Evolutionary conservation across 2,113 vertebrate species (phyloP), one percentile per base, ranked within the genome.

Genomic region (Acanthisitta chloris): DNA sequence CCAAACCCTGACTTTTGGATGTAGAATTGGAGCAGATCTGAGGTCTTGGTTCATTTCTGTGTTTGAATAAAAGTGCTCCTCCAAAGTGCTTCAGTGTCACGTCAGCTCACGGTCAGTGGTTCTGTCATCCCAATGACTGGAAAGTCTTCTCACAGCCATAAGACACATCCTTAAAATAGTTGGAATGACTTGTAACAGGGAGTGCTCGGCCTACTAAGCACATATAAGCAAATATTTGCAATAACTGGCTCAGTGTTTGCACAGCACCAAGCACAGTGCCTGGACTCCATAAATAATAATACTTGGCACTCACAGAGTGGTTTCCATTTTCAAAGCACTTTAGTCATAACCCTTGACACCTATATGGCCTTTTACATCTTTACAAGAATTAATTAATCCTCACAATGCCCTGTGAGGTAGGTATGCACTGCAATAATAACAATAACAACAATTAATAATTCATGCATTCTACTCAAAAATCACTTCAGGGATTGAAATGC

Each of bases 331-430:
- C 94, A 96, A 95, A 96, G 90, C 95, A 95, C 92, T 97, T 94
- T 86, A 97, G 81, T 95, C 92, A 79, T 92, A 96, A 97, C 94
- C 94, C 86, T 84, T 96, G 94, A 94, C 92, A 95, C 96, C 94
- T 96, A 55, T 88, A 92, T 31, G 76, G 96, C 95, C 93, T 94
- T 93, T 95, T 95, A 96, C 94, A 52, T 96, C 92, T 93, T 97
- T 96, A 95, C 95, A 96, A 96, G 94, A 96, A 97, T 97, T 96
- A 97, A 97, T 97, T 96, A 97, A 96, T 95, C 94, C 92, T 96
- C 82, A n/a, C 80, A 55, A 10, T 86, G 93, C 91, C 94, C 93
- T 94, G 72, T 59, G 96, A 97, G 96, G 84, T 94, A 96, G 92
- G 82, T 96, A 90, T 61, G 88, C 33, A 19, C 73, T 88, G 86